Evolutionary conservation across 2,797 vertebrate genomes (phyloP).

Genomic region (Yasuhikotakia modesta): DNA sequence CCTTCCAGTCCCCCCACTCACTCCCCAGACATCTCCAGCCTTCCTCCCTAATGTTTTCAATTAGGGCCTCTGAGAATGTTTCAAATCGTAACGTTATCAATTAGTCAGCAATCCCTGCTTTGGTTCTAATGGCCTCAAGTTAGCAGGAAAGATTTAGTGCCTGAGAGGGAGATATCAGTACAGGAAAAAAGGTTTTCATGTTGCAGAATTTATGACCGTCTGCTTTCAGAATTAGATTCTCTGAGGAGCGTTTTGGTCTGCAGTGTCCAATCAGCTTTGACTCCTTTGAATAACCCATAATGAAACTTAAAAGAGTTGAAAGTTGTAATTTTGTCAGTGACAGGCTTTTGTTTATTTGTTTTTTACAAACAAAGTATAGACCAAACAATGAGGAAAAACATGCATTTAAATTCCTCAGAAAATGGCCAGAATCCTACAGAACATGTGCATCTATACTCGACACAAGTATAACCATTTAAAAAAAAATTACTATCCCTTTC

Average conservation of each 20-base stretch:
- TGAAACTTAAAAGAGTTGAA: slow-evolving; percentile 36
- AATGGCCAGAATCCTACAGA: no score
- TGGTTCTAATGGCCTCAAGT: slow-evolving; percentile 61
- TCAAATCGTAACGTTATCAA: slow-evolving; percentile 69
- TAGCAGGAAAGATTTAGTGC: slow-evolving; percentile 60
- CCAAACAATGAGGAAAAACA: slow-evolving; percentile 14
- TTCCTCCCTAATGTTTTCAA: slow-evolving; percentile 66
- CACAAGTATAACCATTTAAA: no score
- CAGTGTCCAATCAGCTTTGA: slow-evolving; percentile 46
- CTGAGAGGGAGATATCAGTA: slow-evolving; percentile 58
- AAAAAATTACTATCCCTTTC: no score
- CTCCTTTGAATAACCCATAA: slow-evolving; percentile 39
- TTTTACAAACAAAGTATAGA: neutral
- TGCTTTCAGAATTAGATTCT: slow-evolving; percentile 46
- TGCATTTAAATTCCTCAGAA: neutral
- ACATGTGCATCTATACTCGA: no score
- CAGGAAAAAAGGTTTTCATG: slow-evolving; percentile 59
- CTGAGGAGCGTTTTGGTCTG: slow-evolving; percentile 28
- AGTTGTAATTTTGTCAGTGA: slow-evolving; percentile 19
- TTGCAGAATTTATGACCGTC: slow-evolving; percentile 57
- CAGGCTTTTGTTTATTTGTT: slow-evolving; percentile 11
- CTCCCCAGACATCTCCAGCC: slow-evolving; percentile 59
- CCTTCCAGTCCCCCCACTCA: slow-evolving; percentile 48
- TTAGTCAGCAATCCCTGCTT: slow-evolving; percentile 67
- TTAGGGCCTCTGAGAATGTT: slow-evolving; percentile 63